Base-by-base conservation (phyloP, 2,888 invertebrate species). In the Carterocephalus palaemon region DNA sequence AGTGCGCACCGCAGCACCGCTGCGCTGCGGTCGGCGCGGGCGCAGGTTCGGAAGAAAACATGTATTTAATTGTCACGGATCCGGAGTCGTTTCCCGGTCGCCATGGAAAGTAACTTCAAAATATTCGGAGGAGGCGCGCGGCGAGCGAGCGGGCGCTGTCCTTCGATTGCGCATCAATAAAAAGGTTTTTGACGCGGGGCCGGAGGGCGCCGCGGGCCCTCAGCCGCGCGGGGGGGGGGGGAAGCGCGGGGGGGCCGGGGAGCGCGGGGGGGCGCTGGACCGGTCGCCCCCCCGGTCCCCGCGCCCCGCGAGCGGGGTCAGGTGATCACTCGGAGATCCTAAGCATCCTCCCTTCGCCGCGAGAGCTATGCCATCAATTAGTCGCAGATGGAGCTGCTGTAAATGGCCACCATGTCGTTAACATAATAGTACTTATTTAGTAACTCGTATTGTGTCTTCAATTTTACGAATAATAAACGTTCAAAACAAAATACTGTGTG, bases 131-230 rank as follows among this genome's bases (percentile, higher is more conserved):
- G 32, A 31, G 47, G 43, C n/a, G 23, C 34, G 53, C 36, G 45
- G 48, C 53, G 48, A 38, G 45, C 33, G 52, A 42, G 46, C 43
- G 43, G 46, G 39, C 46, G 53, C 53, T 64, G 71, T 67, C 67
- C 71, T 75, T 67, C 68, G 65, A 53, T 58, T 53, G 61, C 48
- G 57, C 49, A 56, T 60, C 62, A 68, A 71, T 76, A 71, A 72
- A 70, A 75, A 73, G 70, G 72, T 70, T 71, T 71, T 70, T 65
- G 71, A 71, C 67, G 70, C 59, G 55, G 40, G 45, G 51, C 72
- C 77, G 73, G 73, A 70, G 60, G 57, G 40, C 47, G 41, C 42
- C 49, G 34, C 51, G 47, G 50, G 48, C 43, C 52, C 40, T 47
- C 50, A 31, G 55, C 46, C 48, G 56, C 31, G 36, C 34, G 34